Evolutionary conservation across 2,888 invertebrate genomes (phyloP).

Genomic region (Eumacrocentrus americanus): DNA sequence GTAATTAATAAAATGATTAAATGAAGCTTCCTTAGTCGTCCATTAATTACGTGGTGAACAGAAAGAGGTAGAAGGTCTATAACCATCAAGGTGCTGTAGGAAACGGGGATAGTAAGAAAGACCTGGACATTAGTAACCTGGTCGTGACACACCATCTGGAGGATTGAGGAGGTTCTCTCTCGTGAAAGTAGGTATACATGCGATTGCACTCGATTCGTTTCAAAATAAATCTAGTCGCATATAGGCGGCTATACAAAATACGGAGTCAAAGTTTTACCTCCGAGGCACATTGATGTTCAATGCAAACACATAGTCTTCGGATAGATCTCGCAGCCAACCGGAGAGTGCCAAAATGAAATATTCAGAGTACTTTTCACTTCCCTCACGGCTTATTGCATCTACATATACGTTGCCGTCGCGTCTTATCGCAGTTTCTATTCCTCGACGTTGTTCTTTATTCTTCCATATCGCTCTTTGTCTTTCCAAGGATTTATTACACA

Average conservation of each 20-base stretch:
- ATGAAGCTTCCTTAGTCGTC: slow-evolving; percentile 41
- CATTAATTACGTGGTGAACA: slow-evolving; percentile 43
- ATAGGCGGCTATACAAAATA: slow-evolving; percentile 6
- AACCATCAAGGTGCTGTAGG: slow-evolving; percentile 7
- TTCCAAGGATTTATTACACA: not conserved
- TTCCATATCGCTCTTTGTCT: not conserved
- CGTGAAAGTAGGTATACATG: slow-evolving; percentile 14
- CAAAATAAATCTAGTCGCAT: slow-evolving; percentile 12
- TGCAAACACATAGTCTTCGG: too few species aligned
- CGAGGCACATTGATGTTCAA: slow-evolving; percentile 1
- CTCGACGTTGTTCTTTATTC: not conserved
- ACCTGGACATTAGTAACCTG: slow-evolving; percentile 23
- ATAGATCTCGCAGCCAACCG: not conserved
- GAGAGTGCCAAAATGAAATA: slow-evolving; percentile 30
- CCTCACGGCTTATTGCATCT: slow-evolving; percentile 36
- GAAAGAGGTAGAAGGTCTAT: slow-evolving; percentile 13
- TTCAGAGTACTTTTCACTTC: slow-evolving; percentile 33
- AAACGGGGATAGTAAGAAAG: slow-evolving; percentile 6
- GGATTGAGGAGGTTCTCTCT: slow-evolving; percentile 6
- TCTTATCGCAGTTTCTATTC: slow-evolving; percentile 21
- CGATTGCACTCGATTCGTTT: slow-evolving; percentile 11
- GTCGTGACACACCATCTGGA: slow-evolving; percentile 15
- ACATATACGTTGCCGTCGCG: slow-evolving; percentile 31
- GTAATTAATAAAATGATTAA: slow-evolving; percentile 53
- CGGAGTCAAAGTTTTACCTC: slow-evolving; percentile 14